These are phyloP conservation scores for Chlorodrepanis virens DNA, from an alignment of 2,113 vertebrate genomes.

Conservation along the genomic window DNA sequence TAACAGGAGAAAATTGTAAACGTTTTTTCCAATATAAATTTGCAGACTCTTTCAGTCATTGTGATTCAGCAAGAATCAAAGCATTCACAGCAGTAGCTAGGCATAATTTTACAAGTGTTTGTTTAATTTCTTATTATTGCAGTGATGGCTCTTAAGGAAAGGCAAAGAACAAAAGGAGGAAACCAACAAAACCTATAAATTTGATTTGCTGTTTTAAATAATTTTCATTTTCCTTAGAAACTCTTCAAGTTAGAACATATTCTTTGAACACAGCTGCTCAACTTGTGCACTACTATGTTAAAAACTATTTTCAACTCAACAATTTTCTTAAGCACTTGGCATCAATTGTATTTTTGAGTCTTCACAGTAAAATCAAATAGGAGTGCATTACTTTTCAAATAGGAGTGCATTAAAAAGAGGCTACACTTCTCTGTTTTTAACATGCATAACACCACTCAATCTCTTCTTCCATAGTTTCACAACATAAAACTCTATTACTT, in stretches of 20 bases:
- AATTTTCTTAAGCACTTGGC: not conserved
- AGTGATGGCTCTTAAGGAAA: not conserved
- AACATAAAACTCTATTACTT: not conserved
- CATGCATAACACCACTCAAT: not conserved
- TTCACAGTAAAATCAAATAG: not conserved
- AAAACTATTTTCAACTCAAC: not conserved
- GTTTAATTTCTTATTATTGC: not conserved
- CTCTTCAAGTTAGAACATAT: not conserved
- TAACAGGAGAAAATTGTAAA: not conserved
- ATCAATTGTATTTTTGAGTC: not conserved
- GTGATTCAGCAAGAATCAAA: not conserved
- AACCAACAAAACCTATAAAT: not conserved
- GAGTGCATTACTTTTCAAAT: not conserved
- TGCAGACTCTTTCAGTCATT: not conserved
- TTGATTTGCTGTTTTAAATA: not conserved
- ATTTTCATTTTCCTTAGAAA: not conserved
- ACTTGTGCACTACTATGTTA: not conserved
- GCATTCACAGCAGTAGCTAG: not conserved
- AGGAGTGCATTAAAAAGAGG: not conserved
- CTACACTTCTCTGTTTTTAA: not conserved
- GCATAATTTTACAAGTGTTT: not conserved
- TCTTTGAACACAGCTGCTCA: not conserved
- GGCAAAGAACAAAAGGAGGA: not conserved
- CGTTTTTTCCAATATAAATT: not conserved
- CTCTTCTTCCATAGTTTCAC: not conserved